phyloP scores from a whole-genome alignment of 1,140 invertebrate species.

The Plodia interpunctella region DNA sequence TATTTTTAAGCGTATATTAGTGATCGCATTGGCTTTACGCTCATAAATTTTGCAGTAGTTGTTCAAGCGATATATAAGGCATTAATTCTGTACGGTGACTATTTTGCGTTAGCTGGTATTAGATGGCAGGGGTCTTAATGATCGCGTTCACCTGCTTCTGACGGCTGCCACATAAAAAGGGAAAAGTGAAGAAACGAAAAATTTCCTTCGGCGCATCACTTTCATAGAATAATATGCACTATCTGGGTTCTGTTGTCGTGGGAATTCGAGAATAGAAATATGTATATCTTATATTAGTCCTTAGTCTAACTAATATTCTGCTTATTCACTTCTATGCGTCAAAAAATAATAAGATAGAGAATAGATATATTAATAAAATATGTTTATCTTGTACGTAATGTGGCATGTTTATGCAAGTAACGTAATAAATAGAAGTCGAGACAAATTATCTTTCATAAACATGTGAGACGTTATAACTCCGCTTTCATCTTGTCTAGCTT shows the following conservation, averaged over 20 bases:
- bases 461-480: constrained; percentile 11
- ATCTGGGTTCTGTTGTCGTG: no score
- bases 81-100: neutral
- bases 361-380: no score
- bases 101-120: constrained; percentile 16
- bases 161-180: constrained; percentile 37
- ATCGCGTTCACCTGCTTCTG: constrained; percentile 45
- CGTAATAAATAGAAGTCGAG: constrained; percentile 8
- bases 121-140: constrained; percentile 36
- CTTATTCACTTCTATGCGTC: no score
- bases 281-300: no score
- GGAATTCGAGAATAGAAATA: no score
- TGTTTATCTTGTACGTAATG: neutral
- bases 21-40: no score
- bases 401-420: neutral
- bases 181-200: constrained; percentile 33
- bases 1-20: no score
- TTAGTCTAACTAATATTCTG: no score
- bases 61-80: neutral
- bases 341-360: no score
- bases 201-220: neutral
- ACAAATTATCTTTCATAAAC: constrained; percentile 15
- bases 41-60: no score
- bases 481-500: constrained; percentile 3
- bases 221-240: neutral